Evolutionary conservation across 2,888 invertebrate species (phyloP).

Genomic region (Artemia sinica): DNA sequence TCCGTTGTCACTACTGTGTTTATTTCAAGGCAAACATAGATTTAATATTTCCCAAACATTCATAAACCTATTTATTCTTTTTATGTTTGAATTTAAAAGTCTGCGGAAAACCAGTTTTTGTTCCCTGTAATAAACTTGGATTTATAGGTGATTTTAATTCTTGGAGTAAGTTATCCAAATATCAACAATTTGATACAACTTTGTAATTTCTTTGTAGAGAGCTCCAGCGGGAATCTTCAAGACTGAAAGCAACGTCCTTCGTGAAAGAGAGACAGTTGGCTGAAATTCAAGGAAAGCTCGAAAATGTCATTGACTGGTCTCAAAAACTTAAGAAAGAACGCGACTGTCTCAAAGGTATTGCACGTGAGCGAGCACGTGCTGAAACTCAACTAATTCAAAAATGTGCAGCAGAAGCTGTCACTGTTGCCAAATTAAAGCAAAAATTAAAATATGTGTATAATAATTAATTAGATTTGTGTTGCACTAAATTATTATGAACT

Average conservation of each 20-base stretch:
- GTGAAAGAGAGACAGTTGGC: constrained; percentile 8
- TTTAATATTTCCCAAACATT: too few relatives aligned
- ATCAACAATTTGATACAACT: too few relatives aligned
- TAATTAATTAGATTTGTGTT: background rate
- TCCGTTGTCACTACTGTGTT: too few relatives aligned
- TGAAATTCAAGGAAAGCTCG: background rate
- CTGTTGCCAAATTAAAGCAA: background rate
- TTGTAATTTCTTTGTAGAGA: background rate
- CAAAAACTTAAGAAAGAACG: background rate
- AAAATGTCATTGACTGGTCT: background rate
- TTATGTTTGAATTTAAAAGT: too few relatives aligned
- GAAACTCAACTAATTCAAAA: background rate
- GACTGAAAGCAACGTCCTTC: background rate
- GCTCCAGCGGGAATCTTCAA: background rate
- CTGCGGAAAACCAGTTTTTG: too few relatives aligned
- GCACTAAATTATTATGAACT: background rate
- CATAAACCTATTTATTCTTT: too few relatives aligned
- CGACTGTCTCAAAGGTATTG: background rate
- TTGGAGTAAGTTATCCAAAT: too few relatives aligned
- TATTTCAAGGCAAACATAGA: too few relatives aligned
- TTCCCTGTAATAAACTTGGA: too few relatives aligned
- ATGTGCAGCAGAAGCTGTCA: constrained; percentile 12
- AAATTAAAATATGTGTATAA: background rate
- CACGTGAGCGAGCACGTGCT: background rate
- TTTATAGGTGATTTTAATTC: too few relatives aligned